These are phyloP conservation scores for Nycticebus coucang DNA, from an alignment of 2,113 vertebrate genomes.

Conservation along the genomic window DNA sequence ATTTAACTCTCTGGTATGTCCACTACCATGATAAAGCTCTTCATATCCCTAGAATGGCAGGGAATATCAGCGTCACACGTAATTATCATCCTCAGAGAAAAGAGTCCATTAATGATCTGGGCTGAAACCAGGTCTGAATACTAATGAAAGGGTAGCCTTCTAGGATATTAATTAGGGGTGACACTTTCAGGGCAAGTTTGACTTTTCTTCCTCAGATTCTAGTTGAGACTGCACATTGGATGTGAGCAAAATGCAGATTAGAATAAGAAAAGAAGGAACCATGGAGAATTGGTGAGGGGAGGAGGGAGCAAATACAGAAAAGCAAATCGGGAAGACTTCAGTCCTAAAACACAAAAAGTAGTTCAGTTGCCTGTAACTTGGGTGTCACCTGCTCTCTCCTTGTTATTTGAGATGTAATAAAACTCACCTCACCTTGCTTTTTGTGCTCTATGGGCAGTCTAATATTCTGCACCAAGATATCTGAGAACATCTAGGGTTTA, in stretches of 20 bases:
- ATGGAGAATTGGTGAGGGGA: background rate
- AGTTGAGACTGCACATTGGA: slow-evolving; percentile 69
- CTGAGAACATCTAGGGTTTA: background rate
- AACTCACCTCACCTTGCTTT: background rate
- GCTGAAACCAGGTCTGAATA: slow-evolving; percentile 82
- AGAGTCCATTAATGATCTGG: slow-evolving; percentile 83
- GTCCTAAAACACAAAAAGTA: slow-evolving; percentile 7
- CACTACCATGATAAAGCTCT: slow-evolving; percentile 58
- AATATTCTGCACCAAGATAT: background rate
- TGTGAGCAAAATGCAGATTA: slow-evolving; percentile 78
- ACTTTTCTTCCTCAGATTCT: slow-evolving; percentile 79
- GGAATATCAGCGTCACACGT: slow-evolving; percentile 76
- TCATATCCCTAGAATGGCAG: slow-evolving; percentile 66
- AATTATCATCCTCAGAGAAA: slow-evolving; percentile 80
- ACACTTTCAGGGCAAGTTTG: slow-evolving; percentile 86
- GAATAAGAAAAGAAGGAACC: slow-evolving; percentile 28
- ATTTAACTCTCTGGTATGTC: slow-evolving; percentile 33
- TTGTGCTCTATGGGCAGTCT: background rate
- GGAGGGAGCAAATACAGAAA: background rate
- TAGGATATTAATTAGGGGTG: slow-evolving; percentile 88
- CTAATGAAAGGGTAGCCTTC: slow-evolving; percentile 83
- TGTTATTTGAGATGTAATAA: slow-evolving; percentile 32
- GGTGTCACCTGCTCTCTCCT: background rate
- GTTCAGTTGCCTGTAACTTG: background rate
- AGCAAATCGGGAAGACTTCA: slow-evolving; percentile 30